A percentile compares a stretch with the other conserved stretches of the same genome.
Evolutionary conservation across 2,797 vertebrate species (phyloP).

Genomic region (Pangasius djambal): DNA sequence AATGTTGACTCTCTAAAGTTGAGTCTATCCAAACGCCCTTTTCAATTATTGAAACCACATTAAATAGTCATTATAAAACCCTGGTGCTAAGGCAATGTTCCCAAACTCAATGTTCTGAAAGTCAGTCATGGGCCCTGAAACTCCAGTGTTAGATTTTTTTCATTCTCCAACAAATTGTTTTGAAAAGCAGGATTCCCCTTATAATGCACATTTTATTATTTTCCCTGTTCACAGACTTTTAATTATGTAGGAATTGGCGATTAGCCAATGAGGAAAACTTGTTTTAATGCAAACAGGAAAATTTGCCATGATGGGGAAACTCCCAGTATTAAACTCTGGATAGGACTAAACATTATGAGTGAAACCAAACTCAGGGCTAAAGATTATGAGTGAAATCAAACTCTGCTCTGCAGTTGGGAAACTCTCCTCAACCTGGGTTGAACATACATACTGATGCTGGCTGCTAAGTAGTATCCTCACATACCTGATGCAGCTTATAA

Average conservation of each 20-base stretch:
- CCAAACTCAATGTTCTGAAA: not conserved
- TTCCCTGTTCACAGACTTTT: constrained; percentile 7
- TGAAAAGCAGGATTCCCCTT: not conserved
- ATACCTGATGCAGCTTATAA: not conserved
- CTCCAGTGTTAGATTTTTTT: not conserved
- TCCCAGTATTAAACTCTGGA: not conserved
- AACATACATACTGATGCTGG: not conserved
- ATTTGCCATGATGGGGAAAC: not conserved
- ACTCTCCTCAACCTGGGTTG: not conserved
- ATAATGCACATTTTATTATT: not conserved
- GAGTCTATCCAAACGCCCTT: constrained; percentile 13
- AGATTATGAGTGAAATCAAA: not conserved
- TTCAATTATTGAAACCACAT: constrained; percentile 36
- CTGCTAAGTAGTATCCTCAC: not conserved
- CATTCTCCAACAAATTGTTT: not conserved
- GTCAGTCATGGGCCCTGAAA: not conserved
- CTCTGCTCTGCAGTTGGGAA: too few relatives aligned
- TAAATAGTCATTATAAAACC: constrained; percentile 26
- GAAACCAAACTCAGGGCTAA: not conserved
- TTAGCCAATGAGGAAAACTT: not conserved
- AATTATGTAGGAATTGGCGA: not conserved
- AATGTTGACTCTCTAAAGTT: constrained; percentile 12
- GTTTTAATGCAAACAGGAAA: not conserved
- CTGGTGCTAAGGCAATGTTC: not conserved
- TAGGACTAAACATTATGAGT: not conserved